Evolutionary conservation across 2,113 vertebrate genomes (phyloP), one percentile per base, ranked within the genome.

Genomic region (Dicaeum eximium): DNA sequence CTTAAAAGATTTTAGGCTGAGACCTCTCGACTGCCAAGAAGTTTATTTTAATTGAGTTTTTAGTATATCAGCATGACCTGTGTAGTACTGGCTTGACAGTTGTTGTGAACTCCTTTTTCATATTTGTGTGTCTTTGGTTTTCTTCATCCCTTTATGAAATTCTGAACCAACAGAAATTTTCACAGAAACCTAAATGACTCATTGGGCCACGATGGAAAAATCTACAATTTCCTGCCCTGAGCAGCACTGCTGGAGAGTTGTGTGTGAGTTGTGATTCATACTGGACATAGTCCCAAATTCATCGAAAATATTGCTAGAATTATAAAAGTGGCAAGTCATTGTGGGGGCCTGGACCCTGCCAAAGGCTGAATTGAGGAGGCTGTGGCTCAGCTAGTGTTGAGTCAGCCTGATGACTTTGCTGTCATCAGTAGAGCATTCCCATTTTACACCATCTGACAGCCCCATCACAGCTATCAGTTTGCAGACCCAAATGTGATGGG

Each of bases 151-250:
- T 53, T 24, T 37, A 50, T 42, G 80, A 69, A 73, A 82, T 86
- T 82, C 50, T 77, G 54, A 81, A 77, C 22, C 9, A 73, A 72
- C 5, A 87, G 69, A 82, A 62, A 37, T 75, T 89, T 92, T 80
- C 66, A 66, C 16, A 70, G 38, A 82, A 82, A 73, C 15, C 42
- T 28, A 35, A 84, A 42, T 51, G 54, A 92, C 38, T 92, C 62
- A 69, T 9, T 84, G 48, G 48, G 31, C 47, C 9, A 1, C 1
- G 9, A 60, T 31, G 56, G 85, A 88, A 94, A 92, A 65, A 56
- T 54, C 71, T 58, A 21, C 64, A 78, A 10, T 27, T 88, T 93
- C 83, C 65, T 48, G 18, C n/a, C 35, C 69, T 27, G 24, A 71
- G 37, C 22, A 51, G 30, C n/a, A 42, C 9, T 35, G 16, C 37